Percentiles rank a stretch among this genome's conserved stretches.
These are phyloP conservation scores for Polyommatus iphigenia DNA, from an alignment of 2,888 invertebrate species.

Conservation along the genomic window DNA sequence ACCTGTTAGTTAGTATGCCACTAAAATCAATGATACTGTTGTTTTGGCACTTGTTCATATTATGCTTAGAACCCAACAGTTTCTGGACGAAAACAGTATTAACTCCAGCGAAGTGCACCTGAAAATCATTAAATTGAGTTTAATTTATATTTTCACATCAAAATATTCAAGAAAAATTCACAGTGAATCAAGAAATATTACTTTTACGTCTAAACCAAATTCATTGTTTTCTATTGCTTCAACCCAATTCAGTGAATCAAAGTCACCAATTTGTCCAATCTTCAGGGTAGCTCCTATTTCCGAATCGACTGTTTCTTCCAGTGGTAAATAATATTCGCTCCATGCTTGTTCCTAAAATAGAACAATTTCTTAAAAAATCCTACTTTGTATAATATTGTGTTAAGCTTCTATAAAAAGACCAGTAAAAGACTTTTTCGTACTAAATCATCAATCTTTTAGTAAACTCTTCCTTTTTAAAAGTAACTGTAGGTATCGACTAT, in stretches of 20 bases:
- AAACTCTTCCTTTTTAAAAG: no score
- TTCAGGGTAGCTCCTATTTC: background rate
- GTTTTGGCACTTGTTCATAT: no score
- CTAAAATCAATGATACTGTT: constrained; percentile 18
- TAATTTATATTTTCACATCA: no score
- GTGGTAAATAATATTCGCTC: background rate
- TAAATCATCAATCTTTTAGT: no score
- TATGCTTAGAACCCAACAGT: background rate
- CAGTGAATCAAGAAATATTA: background rate
- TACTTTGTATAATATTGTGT: no score
- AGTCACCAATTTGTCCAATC: constrained; percentile 13
- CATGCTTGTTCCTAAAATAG: constrained; percentile 4
- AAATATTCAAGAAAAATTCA: no score
- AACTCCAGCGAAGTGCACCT: constrained; percentile 3
- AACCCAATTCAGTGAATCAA: constrained; percentile 9
- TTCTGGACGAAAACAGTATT: background rate
- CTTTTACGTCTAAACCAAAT: constrained; percentile 17
- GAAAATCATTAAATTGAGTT: background rate
- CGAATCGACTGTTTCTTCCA: background rate
- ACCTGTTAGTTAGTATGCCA: background rate
- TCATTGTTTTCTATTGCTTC: background rate
- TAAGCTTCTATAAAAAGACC: no score
- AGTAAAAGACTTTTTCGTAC: no score
- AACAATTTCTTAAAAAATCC: no score
- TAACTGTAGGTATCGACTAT: no score